These are phyloP conservation scores for Sebastes schlegelii DNA, from an alignment of 2,113 vertebrate genomes.

Conservation along the genomic window DNA sequence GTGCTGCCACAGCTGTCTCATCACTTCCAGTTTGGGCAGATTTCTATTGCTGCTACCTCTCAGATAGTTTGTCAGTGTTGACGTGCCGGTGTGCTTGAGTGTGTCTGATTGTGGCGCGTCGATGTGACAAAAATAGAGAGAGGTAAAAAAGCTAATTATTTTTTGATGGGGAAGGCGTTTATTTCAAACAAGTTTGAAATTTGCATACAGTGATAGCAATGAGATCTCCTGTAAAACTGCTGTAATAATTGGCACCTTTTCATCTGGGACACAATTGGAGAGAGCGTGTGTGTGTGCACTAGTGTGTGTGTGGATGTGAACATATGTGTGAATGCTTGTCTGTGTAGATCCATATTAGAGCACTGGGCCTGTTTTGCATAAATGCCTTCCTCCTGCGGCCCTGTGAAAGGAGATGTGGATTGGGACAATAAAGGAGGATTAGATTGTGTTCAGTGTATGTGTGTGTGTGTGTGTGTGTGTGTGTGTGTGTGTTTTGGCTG, in stretches of 20 bases:
- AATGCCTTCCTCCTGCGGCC: constrained; percentile 52
- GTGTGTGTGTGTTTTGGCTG: constrained; percentile 30
- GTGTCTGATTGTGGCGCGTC: constrained; percentile 3
- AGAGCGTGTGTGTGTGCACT: constrained; percentile 2
- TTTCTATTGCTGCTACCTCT: constrained; percentile 52
- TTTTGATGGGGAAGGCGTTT: constrained; percentile 23
- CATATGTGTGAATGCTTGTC: constrained; percentile 22
- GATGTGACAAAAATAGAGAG: constrained; percentile 23
- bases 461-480: constrained; percentile 16
- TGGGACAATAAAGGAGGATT: constrained; percentile 69
- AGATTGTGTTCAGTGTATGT: constrained; percentile 48
- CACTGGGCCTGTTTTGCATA: constrained; percentile 61
- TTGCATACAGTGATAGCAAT: constrained; percentile 15
- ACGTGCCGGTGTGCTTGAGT: constrained; percentile 5
- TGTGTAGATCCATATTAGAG: constrained; percentile 30
- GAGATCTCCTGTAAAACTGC: constrained; percentile 31
- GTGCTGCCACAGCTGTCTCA: constrained; percentile 54
- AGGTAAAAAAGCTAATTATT: constrained; percentile 15
- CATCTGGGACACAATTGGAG: constrained; percentile 36
- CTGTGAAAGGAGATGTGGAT: constrained; percentile 54
- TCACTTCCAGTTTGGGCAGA: constrained; percentile 39
- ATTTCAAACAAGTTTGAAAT: constrained; percentile 49
- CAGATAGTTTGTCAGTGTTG: constrained; percentile 31
- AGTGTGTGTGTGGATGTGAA: constrained; percentile 1
- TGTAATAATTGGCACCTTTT: constrained; percentile 49